These are phyloP conservation scores for Suricata suricatta DNA, from an alignment of 2,113 vertebrate genomes.

Conservation along the genomic window DNA sequence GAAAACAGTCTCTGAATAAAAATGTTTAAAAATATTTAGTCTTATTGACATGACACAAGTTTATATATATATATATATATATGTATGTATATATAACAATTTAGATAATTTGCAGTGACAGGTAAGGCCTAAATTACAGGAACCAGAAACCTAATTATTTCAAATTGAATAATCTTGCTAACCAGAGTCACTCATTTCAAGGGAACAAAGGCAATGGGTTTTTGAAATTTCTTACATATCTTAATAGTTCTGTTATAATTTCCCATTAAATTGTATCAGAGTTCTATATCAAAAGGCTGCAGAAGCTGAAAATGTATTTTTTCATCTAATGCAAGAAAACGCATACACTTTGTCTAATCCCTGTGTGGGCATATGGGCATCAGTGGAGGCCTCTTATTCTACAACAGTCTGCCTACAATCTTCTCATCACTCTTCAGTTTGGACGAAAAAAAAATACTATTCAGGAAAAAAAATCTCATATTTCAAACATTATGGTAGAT, in stretches of 20 bases:
- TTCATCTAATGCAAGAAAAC: neutral
- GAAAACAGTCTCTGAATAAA: conserved; percentile 63
- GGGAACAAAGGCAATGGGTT: conserved; percentile 56
- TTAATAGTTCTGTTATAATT: conserved; percentile 66
- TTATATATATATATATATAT: neutral
- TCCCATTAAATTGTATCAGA: conserved; percentile 47
- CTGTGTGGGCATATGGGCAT: neutral
- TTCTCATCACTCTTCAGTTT: conserved; percentile 61
- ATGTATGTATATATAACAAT: conserved; percentile 10
- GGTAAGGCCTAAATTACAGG: conserved; percentile 73
- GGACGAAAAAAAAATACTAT: neutral
- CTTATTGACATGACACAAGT: conserved; percentile 46
- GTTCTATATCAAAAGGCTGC: neutral
- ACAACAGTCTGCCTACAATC: conserved; percentile 1
- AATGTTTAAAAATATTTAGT: conserved; percentile 53
- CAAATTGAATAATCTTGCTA: conserved; percentile 75
- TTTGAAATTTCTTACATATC: conserved; percentile 48
- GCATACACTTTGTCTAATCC: neutral
- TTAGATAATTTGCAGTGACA: conserved; percentile 70
- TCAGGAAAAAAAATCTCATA: neutral
- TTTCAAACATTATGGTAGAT: neutral
- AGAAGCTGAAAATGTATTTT: conserved; percentile 46
- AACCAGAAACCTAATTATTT: conserved; percentile 76
- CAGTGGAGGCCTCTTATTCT: neutral
- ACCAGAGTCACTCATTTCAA: conserved; percentile 66